A percentile compares a stretch with the other conserved stretches of the same genome.
These are phyloP conservation scores for Dendrocincla tyrannina DNA, from an alignment of 2,797 vertebrate species.

Conservation along the genomic window DNA sequence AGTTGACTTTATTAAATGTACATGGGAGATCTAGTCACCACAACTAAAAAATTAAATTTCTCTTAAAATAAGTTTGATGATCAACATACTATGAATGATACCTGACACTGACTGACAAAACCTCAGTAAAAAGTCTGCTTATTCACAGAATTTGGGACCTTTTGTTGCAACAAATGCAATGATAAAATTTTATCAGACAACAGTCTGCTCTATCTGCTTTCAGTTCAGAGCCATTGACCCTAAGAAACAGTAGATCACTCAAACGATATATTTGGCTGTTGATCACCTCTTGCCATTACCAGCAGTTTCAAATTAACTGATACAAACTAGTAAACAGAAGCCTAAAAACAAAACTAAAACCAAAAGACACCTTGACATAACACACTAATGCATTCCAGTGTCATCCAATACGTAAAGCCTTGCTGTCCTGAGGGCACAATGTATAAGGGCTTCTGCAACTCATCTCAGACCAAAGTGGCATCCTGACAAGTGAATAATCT, in stretches of 20 bases:
- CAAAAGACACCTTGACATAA: slow-evolving; percentile 29
- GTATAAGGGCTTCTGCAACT: slow-evolving; percentile 40
- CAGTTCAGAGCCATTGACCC: neutral
- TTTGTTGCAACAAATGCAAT: neutral
- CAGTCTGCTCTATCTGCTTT: neutral
- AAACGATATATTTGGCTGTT: neutral
- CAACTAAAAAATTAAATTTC: neutral
- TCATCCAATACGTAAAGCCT: slow-evolving; percentile 36
- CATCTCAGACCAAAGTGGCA: slow-evolving; percentile 36
- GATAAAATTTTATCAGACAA: neutral
- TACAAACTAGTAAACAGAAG: slow-evolving; percentile 52
- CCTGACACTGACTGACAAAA: neutral
- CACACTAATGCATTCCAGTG: slow-evolving; percentile 58
- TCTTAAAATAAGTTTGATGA: neutral
- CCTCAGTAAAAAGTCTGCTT: neutral
- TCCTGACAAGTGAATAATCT: slow-evolving; percentile 61
- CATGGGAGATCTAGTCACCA: neutral
- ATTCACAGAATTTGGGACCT: neutral
- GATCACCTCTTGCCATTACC: neutral
- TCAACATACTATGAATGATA: neutral
- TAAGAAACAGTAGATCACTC: neutral
- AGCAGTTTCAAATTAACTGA: slow-evolving; percentile 27
- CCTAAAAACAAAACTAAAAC: neutral
- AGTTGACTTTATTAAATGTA: neutral
- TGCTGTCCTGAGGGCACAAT: slow-evolving; percentile 47